Percentiles rank a stretch among this genome's conserved stretches.
Conservation (phyloP, 1,140 invertebrate species). For the Drosophila repleta region DNA sequence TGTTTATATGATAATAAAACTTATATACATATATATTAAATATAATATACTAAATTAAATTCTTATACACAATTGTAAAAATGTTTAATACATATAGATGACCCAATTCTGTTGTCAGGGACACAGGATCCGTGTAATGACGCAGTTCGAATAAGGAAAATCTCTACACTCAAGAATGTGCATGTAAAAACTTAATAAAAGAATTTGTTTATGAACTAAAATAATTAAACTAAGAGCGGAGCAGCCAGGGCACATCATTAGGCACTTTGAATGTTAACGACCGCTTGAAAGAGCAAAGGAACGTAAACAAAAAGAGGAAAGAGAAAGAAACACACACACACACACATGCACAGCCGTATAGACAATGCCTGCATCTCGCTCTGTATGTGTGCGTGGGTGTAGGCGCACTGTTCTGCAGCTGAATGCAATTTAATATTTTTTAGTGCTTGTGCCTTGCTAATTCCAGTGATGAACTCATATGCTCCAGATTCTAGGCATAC, state of each 20-base stretch:
- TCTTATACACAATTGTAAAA: no score
- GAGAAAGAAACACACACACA: slow-evolving; percentile 3
- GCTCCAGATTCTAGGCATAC: slow-evolving; percentile 32
- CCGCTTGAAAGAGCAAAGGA: slow-evolving; percentile 29
- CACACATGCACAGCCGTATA: background rate
- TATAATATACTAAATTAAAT: no score
- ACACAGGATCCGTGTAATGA: slow-evolving; percentile 11
- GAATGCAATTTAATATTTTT: slow-evolving; percentile 41
- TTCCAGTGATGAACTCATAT: slow-evolving; percentile 64
- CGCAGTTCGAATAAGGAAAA: background rate
- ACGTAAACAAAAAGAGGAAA: slow-evolving; percentile 48
- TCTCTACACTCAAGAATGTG: background rate
- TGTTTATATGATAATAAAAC: no score
- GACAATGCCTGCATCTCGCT: background rate
- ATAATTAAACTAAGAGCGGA: slow-evolving; percentile 1
- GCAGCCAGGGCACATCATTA: slow-evolving; percentile 8
- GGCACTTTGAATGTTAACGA: slow-evolving; percentile 34
- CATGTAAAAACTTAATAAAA: background rate
- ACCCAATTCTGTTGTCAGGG: slow-evolving; percentile 26
- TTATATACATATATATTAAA: no score
- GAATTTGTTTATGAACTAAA: slow-evolving; percentile 6
- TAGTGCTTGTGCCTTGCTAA: slow-evolving; percentile 43
- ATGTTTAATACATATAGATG: slow-evolving; percentile 10
- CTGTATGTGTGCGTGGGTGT: slow-evolving; percentile 10
- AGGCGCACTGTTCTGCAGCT: slow-evolving; percentile 2